These are phyloP conservation scores for Falco berigora DNA, from an alignment of 2,797 vertebrate species.

Conservation along the genomic window DNA sequence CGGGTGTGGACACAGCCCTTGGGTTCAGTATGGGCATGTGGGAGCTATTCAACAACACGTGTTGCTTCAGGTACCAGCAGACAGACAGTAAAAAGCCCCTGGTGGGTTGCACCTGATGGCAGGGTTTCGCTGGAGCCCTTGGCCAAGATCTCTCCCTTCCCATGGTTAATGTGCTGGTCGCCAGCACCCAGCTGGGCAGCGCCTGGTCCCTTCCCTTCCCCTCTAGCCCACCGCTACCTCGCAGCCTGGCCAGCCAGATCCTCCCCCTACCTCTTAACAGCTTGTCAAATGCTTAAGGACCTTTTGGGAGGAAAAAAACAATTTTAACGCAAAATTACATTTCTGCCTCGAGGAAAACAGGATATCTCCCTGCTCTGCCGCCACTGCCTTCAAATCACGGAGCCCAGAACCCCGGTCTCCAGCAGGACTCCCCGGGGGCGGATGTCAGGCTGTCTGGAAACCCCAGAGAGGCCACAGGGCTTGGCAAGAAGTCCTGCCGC, in stretches of 20 bases:
- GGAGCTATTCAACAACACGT: not conserved
- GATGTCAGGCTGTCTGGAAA: not conserved
- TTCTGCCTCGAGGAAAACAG: not conserved
- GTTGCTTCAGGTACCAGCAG: not conserved
- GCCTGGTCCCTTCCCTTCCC: not conserved
- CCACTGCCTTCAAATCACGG: not conserved
- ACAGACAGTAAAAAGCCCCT: not conserved
- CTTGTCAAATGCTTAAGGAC: not conserved
- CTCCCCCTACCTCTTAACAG: not conserved
- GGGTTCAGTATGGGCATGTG: not conserved
- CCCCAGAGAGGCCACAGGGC: not conserved
- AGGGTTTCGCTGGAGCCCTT: not conserved
- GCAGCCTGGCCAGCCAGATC: not conserved
- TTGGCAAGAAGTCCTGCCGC: accelerated
- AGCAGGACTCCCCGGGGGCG: too few relatives aligned
- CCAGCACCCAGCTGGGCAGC: accelerated
- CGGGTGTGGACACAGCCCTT: not conserved
- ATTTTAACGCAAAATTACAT: not conserved
- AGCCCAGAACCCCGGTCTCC: not conserved
- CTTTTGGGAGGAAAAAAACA: not conserved
- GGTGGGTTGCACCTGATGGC: not conserved
- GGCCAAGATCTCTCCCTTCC: not conserved
- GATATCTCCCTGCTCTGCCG: not conserved
- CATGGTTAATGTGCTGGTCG: not conserved
- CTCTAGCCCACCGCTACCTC: not conserved